Conservation (phyloP, 1,140 invertebrate species). For the Calycopis cecrops region DNA sequence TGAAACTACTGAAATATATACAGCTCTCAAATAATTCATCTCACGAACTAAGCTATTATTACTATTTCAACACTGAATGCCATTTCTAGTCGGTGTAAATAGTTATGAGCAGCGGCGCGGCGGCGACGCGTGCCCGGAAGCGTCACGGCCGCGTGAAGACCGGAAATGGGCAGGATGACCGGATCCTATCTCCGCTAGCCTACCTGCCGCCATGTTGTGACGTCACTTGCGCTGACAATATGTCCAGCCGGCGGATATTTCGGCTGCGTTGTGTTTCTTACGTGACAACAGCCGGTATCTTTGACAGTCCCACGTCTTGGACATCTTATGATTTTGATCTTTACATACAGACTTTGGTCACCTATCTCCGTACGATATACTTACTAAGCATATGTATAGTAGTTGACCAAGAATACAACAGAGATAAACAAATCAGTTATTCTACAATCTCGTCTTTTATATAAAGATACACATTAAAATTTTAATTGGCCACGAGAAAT, state of each 20-base stretch:
- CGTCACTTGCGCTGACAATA: conserved; percentile 48
- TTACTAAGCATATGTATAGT: no score
- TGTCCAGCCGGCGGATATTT: conserved; percentile 51
- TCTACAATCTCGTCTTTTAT: no score
- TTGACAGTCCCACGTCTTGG: neutral
- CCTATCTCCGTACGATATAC: no score
- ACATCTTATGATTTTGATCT: neutral
- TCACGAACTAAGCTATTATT: neutral
- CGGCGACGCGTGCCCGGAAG: conserved; percentile 70
- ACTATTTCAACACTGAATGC: conserved; percentile 21
- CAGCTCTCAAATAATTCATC: neutral
- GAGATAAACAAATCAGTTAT: no score
- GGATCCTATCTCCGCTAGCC: conserved; percentile 72
- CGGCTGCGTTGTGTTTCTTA: conserved; percentile 15
- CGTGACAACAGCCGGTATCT: neutral
- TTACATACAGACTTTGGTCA: no score
- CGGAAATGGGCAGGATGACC: conserved; percentile 74
- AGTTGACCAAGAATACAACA: no score
- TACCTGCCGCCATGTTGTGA: conserved; percentile 70
- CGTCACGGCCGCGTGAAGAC: conserved; percentile 74
- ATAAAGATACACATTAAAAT: no score
- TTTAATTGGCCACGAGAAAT: no score
- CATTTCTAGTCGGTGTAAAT: conserved; percentile 40
- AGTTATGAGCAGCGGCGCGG: conserved; percentile 45
- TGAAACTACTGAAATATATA: no score